These are phyloP conservation scores for Serinus canaria DNA, from an alignment of 2,113 vertebrate genomes.

Conservation along the genomic window DNA sequence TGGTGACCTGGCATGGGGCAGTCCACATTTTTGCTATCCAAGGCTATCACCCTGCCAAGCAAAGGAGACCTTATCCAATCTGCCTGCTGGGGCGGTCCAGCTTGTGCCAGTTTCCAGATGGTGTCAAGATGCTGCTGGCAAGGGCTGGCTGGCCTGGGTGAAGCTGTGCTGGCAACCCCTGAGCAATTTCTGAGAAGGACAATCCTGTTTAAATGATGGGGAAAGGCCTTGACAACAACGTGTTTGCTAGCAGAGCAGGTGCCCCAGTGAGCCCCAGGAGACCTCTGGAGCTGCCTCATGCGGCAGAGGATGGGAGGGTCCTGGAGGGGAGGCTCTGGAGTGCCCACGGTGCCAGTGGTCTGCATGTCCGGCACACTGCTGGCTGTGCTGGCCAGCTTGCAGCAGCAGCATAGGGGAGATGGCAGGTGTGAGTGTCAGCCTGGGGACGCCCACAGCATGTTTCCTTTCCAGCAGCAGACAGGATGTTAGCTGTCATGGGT, in stretches of 20 bases:
- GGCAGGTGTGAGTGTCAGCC: neutral
- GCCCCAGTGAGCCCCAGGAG: neutral
- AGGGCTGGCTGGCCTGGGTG: neutral
- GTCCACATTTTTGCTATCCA: neutral
- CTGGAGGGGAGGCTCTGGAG: neutral
- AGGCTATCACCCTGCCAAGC: neutral
- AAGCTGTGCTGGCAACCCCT: neutral
- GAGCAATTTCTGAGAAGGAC: neutral
- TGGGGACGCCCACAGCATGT: neutral
- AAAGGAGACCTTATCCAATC: neutral
- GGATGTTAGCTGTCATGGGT: conserved; percentile 45
- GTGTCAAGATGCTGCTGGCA: neutral
- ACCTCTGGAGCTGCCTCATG: neutral
- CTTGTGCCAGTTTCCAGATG: neutral
- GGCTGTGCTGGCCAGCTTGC: neutral
- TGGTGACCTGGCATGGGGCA: neutral
- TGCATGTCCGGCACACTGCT: rapidly evolving
- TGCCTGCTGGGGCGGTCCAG: rapidly evolving
- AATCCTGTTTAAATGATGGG: neutral
- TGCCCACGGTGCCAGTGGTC: neutral
- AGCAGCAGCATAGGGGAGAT: neutral
- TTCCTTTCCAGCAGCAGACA: conserved; percentile 47
- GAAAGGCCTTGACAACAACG: rapidly evolving
- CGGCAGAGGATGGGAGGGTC: rapidly evolving
- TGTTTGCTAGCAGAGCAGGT: neutral